Conservation (phyloP, 2,113 vertebrate genomes). For the Microtus richardsoni region DNA sequence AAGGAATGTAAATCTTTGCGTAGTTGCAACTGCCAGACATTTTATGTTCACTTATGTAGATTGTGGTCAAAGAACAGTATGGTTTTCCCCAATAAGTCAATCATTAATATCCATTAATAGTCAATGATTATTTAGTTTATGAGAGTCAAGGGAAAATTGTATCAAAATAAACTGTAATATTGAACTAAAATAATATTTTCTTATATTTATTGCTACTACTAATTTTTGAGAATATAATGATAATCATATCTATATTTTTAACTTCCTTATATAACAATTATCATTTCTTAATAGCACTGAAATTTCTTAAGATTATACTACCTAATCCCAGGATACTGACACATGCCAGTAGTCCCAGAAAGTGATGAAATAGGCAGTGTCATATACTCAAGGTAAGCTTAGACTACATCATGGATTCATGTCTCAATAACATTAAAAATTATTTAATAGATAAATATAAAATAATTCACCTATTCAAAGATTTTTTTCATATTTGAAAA, state of each 20-base stretch:
- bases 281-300: background rate
- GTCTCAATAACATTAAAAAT: background rate
- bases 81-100: background rate
- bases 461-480: background rate
- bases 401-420: background rate
- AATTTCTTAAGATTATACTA: background rate
- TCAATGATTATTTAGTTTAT: background rate
- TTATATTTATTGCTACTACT: background rate
- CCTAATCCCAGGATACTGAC: background rate
- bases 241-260: background rate
- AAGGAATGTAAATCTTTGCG: background rate
- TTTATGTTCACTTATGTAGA: background rate
- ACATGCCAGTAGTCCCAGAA: background rate
- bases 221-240: background rate
- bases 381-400: background rate
- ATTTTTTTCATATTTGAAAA: background rate
- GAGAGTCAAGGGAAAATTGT: background rate
- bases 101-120: background rate
- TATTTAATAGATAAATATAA: background rate
- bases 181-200: background rate
- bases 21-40: background rate
- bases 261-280: background rate
- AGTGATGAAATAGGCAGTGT: background rate
- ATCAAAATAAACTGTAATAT: background rate
- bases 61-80: background rate